Evolutionary conservation across 2,888 invertebrate genomes (phyloP).

Genomic region (Harpalus rufipes): DNA sequence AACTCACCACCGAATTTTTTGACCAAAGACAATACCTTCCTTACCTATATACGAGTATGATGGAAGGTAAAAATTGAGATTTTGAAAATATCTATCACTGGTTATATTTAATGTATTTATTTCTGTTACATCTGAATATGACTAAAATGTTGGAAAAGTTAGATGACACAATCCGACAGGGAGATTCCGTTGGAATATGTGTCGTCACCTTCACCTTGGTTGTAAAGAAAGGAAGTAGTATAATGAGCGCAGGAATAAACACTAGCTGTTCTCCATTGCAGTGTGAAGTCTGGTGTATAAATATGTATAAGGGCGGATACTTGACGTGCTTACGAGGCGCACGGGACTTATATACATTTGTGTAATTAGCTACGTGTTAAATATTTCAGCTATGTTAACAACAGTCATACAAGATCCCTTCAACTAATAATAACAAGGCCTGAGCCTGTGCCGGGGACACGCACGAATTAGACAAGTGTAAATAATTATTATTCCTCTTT

Average conservation of each 20-base stretch:
- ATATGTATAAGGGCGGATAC: slow-evolving; percentile 60
- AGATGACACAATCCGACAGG: too few relatives aligned
- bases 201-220: background rate
- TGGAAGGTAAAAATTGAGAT: too few relatives aligned
- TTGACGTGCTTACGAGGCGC: slow-evolving; percentile 63
- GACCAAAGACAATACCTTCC: too few relatives aligned
- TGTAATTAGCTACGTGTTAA: slow-evolving; percentile 66
- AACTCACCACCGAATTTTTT: too few relatives aligned
- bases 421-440: slow-evolving; percentile 60
- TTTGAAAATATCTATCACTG: too few relatives aligned
- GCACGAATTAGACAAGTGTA: slow-evolving; percentile 59
- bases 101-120: too few relatives aligned
- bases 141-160: too few relatives aligned
- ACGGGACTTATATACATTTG: slow-evolving; percentile 61
- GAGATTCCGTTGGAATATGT: too few relatives aligned
- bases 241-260: background rate
- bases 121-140: too few relatives aligned
- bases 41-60: too few relatives aligned
- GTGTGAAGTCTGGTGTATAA: slow-evolving; percentile 54
- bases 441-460: slow-evolving; percentile 19
- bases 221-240: background rate
- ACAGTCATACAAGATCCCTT: slow-evolving; percentile 57
- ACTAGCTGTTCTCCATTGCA: slow-evolving; percentile 2
- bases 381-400: slow-evolving; percentile 65
- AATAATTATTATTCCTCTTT: slow-evolving; percentile 56